Percentiles rank a stretch among this genome's conserved stretches.
Evolutionary conservation across 2,113 vertebrate species (phyloP).

Genomic region (Corythoichthys haematopterus): DNA sequence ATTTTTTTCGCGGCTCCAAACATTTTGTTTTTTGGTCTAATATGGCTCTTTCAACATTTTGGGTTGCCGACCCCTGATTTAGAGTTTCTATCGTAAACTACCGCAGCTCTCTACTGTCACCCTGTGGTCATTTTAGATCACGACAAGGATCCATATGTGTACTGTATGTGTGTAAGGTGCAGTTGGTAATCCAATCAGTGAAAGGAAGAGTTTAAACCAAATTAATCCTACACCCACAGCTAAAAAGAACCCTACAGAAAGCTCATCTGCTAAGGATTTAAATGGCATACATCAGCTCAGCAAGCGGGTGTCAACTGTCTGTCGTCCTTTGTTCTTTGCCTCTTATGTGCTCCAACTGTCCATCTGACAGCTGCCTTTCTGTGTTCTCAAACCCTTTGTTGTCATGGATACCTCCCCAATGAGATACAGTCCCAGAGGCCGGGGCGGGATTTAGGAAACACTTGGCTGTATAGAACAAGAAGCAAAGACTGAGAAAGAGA

Average conservation of each 20-base stretch:
- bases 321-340: slow-evolving; percentile 46
- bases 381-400: slow-evolving; percentile 41
- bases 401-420: slow-evolving; percentile 65
- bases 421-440: slow-evolving; percentile 40
- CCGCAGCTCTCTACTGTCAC: no score
- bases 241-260: slow-evolving; percentile 22
- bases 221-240: slow-evolving; percentile 64
- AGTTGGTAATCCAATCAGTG: slow-evolving; percentile 70
- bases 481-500: slow-evolving; percentile 21
- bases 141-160: no score
- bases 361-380: slow-evolving; percentile 65
- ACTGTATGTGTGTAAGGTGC: slow-evolving; percentile 50
- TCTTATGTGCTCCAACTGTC: slow-evolving; percentile 54
- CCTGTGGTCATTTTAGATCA: no score
- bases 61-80: no score
- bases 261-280: slow-evolving; percentile 21
- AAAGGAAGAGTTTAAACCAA: slow-evolving; percentile 61
- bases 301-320: slow-evolving; percentile 19
- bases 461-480: slow-evolving; percentile 42
- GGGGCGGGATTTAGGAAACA: slow-evolving; percentile 40
- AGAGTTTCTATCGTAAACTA: no score
- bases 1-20: no score
- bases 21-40: no score
- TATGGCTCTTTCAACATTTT: no score
- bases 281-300: slow-evolving; percentile 1